phyloP scores from a whole-genome alignment of 2,113 vertebrate genomes.

The Cyanocitta stelleri region DNA sequence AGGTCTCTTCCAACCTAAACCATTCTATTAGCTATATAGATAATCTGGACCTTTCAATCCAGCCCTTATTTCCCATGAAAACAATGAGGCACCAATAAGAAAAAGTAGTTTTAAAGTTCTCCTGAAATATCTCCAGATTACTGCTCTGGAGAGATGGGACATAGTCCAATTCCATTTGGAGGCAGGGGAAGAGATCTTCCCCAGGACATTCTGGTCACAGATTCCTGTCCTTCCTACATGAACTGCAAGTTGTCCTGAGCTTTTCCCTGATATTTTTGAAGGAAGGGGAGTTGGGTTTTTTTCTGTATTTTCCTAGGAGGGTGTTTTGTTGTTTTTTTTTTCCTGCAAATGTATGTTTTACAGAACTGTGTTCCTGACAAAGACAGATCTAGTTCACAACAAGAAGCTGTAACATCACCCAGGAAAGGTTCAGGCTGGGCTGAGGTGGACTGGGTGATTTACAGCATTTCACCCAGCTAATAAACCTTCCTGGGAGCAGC shows the following conservation, averaged over 20 bases:
- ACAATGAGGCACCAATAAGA: neutral
- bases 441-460: neutral
- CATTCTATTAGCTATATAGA: neutral
- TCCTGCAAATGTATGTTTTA: neutral
- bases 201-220: neutral
- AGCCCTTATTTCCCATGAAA: neutral
- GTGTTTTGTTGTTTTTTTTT: neutral
- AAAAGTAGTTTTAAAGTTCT: neutral
- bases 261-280: neutral
- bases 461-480: neutral
- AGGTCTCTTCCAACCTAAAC: neutral
- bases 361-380: neutral
- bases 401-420: neutral
- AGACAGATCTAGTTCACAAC: neutral
- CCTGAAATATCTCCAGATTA: neutral
- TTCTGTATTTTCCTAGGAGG: neutral
- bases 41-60: neutral
- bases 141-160: no score
- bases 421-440: neutral
- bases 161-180: neutral
- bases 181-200: neutral
- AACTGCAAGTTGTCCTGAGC: neutral
- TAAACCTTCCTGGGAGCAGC: neutral
- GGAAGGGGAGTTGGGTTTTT: neutral
- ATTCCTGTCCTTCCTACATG: neutral